phyloP scores from a whole-genome alignment of 2,888 invertebrate species.

The Magallana nippona region DNA sequence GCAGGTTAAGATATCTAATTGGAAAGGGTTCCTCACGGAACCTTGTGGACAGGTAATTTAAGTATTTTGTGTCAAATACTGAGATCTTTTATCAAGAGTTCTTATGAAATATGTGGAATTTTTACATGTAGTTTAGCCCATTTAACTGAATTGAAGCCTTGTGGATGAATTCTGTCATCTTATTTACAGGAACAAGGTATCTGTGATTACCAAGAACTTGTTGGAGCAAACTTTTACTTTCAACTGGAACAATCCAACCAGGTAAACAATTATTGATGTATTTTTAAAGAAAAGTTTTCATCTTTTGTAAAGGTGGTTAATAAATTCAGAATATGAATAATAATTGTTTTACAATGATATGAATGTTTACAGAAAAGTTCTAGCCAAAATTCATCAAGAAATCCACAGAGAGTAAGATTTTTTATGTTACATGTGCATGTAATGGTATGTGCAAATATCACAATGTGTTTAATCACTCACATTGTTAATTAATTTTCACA shows the following conservation, averaged over 20 bases:
- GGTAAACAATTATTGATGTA: background rate
- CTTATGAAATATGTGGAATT: too few species aligned
- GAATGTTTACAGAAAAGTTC: background rate
- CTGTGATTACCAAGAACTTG: slow-evolving; percentile 72
- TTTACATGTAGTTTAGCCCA: too few species aligned
- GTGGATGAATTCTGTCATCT: background rate
- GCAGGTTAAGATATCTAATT: slow-evolving; percentile 77
- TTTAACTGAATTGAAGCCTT: too few species aligned
- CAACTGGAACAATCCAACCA: slow-evolving; percentile 52
- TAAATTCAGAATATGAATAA: background rate
- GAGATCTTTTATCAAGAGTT: too few species aligned
- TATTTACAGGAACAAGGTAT: slow-evolving; percentile 63
- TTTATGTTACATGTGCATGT: background rate
- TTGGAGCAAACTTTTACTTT: slow-evolving; percentile 65
- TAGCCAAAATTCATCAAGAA: slow-evolving; percentile 2
- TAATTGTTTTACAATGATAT: background rate
- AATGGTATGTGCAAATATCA: too few species aligned
- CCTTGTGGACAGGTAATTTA: slow-evolving; percentile 75
- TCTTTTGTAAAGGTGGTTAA: background rate
- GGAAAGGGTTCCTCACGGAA: slow-evolving; percentile 70
- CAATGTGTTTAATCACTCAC: too few species aligned
- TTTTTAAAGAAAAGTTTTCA: background rate
- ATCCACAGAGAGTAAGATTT: slow-evolving; percentile 26
- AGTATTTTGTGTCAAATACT: too few species aligned
- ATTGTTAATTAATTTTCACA: too few species aligned